Base-by-base conservation (phyloP, 2,888 invertebrate species). In the Cryptocheilus praepositus region DNA sequence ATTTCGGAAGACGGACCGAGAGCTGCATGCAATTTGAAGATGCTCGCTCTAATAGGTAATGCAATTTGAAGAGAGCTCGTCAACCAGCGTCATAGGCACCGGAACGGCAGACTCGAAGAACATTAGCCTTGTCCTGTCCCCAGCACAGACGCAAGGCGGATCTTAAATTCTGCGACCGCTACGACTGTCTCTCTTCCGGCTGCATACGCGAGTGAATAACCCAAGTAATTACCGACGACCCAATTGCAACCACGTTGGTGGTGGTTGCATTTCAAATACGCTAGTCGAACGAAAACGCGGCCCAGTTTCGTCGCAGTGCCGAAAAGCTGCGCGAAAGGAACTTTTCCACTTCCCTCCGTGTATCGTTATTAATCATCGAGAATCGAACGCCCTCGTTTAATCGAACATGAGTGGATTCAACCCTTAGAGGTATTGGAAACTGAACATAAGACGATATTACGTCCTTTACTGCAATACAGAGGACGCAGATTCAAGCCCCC, bases 181-280 rank as follows among this genome's bases (percentile, higher is more conserved):
- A 62, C 64, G 28, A 59, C 65, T 55, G 61, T 22, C 54, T 57
- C 58, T 56, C 70, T 67, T 67, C 62, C 53, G 67, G 73, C 71
- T 71, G 73, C 81, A 80, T 81, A 77, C 75, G 76, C 77, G 69
- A 78, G 79, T 73, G 83, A 84, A 82, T 84, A 84, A 83, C 83
- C 81, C 78, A 69, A 68, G 81, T 82, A 83, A 84, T 84, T 82
- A 81, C 77, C 77, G 67, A 58, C 73, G 80, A 83, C 83, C 83
- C 66, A 82, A 73, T 84, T 84, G 70, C 74, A 52, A 66, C 45
- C 44, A 68, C 63, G 60, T 60, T 53, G 51, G 52, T 28, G 66
- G 49, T 22, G 64, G 63, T 69, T 66, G 69, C 75, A 66, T 74
- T 73, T 70, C 68, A 59, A 69, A 73, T 71, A 61, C 68, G 56